Base-by-base conservation (phyloP, 1,140 invertebrate species). In the Monochamus saltuarius region DNA sequence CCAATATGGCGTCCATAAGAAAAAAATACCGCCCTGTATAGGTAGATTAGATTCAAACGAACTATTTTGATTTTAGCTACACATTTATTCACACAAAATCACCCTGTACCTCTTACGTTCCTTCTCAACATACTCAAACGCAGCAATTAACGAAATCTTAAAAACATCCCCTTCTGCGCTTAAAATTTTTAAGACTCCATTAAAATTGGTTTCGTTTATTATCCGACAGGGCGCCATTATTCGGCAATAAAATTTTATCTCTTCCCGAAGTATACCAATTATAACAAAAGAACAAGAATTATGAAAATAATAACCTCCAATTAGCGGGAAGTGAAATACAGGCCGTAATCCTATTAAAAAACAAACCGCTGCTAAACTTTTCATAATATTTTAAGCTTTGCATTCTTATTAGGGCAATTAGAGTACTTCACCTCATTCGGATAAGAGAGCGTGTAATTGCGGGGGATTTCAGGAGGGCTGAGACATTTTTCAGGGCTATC, bases 331-430 rank as follows among this genome's bases (percentile, higher is more conserved):
- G 49, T 59, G 56, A 68, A 68, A 64, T 68, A 66, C 66, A 50
- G 66, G 22, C 53, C 61, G 17, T 68, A 68, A 68, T 66, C 64
- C 66, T 68, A 68, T 68, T 68, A 62, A 66, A 66, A 66, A 68
- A 68, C 61, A 66, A 65, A 68, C 64, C 66, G 59, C 64, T 61
- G 64, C 61, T 47, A 60, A 51, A 68, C 66, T 61, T 68, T 68
- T 68, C 66, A 68, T 68, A 66, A 68, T 68, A 68, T 66, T 66
- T 68, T 65, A 39, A 65, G 66, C 61, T 68, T 68, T 68, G 64
- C 64, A 68, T 68, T 61, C 66, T 68, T 68, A 68, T 68, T 68
- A 68, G 58, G 64, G 66, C 61, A 68, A 68, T 68, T 68, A 68
- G 53, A 59, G 53, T 65, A 65, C 63, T 65, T 60, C 55, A 65